These are phyloP conservation scores for Silurus lanzhouensis DNA, from an alignment of 2,797 vertebrate species.

Conservation along the genomic window DNA sequence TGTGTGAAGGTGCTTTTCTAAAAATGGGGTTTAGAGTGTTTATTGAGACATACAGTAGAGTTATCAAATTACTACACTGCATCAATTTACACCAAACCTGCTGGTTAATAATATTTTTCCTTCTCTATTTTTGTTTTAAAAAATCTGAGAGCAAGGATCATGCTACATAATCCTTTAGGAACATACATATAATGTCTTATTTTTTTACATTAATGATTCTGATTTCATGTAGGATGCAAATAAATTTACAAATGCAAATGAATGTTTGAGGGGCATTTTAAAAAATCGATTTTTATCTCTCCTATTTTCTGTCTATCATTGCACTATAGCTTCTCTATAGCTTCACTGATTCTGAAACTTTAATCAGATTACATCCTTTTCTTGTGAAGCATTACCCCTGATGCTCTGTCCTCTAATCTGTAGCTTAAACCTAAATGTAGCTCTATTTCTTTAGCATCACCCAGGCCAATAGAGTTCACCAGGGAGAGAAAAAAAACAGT, in stretches of 20 bases:
- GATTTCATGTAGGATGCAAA: background rate
- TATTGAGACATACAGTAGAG: background rate
- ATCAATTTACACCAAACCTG: background rate
- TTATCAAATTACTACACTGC: background rate
- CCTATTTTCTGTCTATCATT: background rate
- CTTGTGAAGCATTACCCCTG: background rate
- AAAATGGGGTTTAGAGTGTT: background rate
- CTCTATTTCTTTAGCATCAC: background rate
- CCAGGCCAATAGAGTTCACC: background rate
- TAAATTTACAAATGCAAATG: too few species aligned
- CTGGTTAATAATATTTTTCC: too few species aligned
- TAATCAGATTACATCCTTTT: slow-evolving; percentile 20
- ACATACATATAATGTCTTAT: background rate
- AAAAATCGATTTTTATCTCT: background rate
- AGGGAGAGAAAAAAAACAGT: background rate
- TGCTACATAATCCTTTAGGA: background rate
- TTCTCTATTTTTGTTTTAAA: background rate
- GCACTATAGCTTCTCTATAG: background rate
- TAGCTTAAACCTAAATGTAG: background rate
- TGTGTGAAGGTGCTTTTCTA: background rate
- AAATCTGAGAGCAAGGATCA: background rate
- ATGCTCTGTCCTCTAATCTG: slow-evolving; percentile 12
- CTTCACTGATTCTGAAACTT: background rate
- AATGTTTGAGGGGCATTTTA: too few species aligned
- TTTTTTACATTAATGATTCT: background rate